phyloP scores from a whole-genome alignment of 2,797 vertebrate species.

The Synanceia verrucosa region DNA sequence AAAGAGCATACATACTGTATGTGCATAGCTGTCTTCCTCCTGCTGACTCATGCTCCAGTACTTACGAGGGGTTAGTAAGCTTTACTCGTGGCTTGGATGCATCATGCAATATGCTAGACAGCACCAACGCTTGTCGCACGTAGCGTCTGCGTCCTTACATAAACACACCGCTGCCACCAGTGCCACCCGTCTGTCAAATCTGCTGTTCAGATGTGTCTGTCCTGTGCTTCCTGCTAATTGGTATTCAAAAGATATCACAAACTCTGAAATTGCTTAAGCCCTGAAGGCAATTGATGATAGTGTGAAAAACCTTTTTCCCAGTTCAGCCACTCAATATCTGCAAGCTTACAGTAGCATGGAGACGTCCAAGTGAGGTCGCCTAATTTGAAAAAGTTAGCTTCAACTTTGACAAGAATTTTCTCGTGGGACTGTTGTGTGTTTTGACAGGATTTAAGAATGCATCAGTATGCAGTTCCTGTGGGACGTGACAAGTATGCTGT shows the following conservation, averaged over 20 bases:
- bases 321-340: constrained; percentile 5
- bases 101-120: constrained; percentile 67
- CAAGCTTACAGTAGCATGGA: background rate
- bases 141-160: constrained; percentile 41
- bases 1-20: constrained; percentile 46
- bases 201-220: constrained; percentile 32
- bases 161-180: constrained; percentile 43
- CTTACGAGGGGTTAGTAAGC: constrained; percentile 51
- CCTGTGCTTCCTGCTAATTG: constrained; percentile 23
- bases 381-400: constrained; percentile 11
- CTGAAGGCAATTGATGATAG: constrained; percentile 32
- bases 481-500: constrained; percentile 4
- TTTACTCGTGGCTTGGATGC: constrained; percentile 59
- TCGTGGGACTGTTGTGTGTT: background rate
- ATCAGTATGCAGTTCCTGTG: background rate
- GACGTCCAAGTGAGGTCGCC: background rate
- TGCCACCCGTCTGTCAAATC: constrained; percentile 56
- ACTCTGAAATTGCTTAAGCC: constrained; percentile 26
- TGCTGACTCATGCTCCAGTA: constrained; percentile 66
- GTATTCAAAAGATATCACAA: constrained; percentile 24
- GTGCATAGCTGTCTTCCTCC: constrained; percentile 44
- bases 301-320: constrained; percentile 20
- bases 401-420: background rate
- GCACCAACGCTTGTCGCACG: constrained; percentile 24
- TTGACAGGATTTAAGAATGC: constrained; percentile 14